Conservation (phyloP, 1,140 invertebrate species). For the Pogonomyrmex californicus region DNA sequence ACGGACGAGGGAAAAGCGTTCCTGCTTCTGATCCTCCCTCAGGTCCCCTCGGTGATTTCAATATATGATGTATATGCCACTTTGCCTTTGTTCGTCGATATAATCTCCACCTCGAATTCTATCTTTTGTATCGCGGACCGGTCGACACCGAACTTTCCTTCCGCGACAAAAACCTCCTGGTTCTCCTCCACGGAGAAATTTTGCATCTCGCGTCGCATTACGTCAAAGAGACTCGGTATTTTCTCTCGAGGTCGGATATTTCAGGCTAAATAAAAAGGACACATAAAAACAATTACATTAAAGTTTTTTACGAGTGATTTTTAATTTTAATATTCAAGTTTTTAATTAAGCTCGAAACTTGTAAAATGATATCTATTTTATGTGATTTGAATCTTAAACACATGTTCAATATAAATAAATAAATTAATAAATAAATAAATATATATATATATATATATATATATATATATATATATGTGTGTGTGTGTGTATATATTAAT, state of each 20-base stretch:
- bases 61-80: background rate
- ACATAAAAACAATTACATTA: background rate
- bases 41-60: conserved; percentile 31
- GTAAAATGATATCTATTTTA: too few relatives aligned
- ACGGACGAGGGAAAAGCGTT: conserved; percentile 14
- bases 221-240: background rate
- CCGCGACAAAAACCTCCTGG: background rate
- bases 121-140: conserved; percentile 23
- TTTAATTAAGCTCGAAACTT: background rate
- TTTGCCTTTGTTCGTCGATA: conserved; percentile 18
- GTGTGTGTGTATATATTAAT: too few relatives aligned
- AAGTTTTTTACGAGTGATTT: background rate
- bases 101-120: conserved; percentile 43
- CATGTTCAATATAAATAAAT: too few relatives aligned
- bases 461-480: too few relatives aligned
- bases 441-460: too few relatives aligned
- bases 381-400: too few relatives aligned
- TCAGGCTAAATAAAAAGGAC: background rate
- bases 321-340: background rate
- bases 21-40: conserved; percentile 25
- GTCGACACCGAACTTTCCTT: conserved; percentile 27
- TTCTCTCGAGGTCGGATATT: background rate
- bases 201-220: background rate
- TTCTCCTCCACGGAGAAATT: background rate
- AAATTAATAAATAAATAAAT: too few relatives aligned